Evolutionary conservation across 2,888 invertebrate species (phyloP), one percentile per base, ranked within the genome.

Genomic region (Caenorhabditis sp.): DNA sequence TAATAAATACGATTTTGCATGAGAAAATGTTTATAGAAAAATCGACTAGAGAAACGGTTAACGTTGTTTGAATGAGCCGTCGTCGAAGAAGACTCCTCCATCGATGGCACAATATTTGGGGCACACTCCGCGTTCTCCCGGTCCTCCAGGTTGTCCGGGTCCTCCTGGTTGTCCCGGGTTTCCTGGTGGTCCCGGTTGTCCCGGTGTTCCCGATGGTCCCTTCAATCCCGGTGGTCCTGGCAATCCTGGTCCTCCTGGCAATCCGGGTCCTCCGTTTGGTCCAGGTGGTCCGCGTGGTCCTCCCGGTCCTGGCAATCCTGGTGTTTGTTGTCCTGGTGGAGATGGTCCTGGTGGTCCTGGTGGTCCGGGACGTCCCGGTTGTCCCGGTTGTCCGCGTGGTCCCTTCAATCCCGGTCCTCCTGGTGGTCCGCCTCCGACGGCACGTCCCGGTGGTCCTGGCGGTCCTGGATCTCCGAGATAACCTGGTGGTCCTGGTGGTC

Each of bases 1-100:
- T n/a, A n/a, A n/a, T n/a, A n/a, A n/a, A n/a, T n/a, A n/a, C n/a
- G n/a, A 10, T 10, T 31, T 31, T 31, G 31, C 31, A 31, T 31
- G 31, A 31, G 10, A 10, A 31, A 31, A 10, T 31, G 5, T 31
- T 31, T 31, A 4, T 31, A 31, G 5, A 4, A 31, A 31, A 10
- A 31, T 31, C 51, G 12, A 19, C 6, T 61, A n/a, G n/a, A n/a
- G n/a, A 26, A 36, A 21, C 54, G 36, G 26, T 68, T 50, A 64
- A 53, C 58, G 43, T 43, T 43, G 43, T 43, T 43, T 43, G 17
- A 43, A 43, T 3, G 79, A 78, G 66, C 83, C 83, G 69, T 83
- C 82, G 66, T 83, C 83, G 82, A 83, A 83, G 81, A 83, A 83
- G 63, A 83, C 83, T 69, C 83, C 83, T 27, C 83, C 83, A 62